phyloP scores from a whole-genome alignment of 2,113 vertebrate genomes.

The Ceratotherium simum region DNA sequence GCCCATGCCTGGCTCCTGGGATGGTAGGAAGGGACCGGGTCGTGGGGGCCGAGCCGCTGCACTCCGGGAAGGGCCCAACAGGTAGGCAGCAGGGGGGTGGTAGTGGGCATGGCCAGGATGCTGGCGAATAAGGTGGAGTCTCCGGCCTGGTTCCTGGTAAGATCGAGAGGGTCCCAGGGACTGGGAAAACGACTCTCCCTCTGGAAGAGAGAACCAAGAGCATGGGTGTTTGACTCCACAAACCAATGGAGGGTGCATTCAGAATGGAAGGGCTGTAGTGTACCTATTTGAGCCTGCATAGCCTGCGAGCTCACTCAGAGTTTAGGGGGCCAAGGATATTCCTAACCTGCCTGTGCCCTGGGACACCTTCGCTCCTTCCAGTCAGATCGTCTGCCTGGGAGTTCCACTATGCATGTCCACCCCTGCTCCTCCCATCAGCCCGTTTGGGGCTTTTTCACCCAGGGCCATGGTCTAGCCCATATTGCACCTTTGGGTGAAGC shows the following conservation, averaged over 20 bases:
- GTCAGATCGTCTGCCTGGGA: neutral
- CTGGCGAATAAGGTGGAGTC: constrained; percentile 92
- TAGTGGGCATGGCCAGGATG: constrained; percentile 91
- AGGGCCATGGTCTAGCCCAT: neutral
- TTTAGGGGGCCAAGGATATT: neutral
- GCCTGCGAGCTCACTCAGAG: neutral
- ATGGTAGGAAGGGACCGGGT: constrained; percentile 88
- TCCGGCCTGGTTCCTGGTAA: constrained; percentile 89
- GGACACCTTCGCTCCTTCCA: neutral
- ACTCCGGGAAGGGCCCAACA: constrained; percentile 88
- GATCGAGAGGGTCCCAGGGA: constrained; percentile 68
- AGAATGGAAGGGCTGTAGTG: neutral
- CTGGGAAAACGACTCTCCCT: constrained; percentile 81
- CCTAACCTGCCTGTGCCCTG: neutral
- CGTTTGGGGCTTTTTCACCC: neutral
- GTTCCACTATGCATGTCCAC: accelerated
- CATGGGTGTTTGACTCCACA: neutral
- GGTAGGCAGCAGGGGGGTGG: constrained; percentile 84
- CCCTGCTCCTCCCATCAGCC: neutral
- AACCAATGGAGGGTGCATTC: neutral
- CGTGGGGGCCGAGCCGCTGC: constrained; percentile 87
- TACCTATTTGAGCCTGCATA: neutral
- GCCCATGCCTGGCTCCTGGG: constrained; percentile 88
- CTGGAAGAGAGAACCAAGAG: constrained; percentile 76
- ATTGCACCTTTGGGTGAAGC: neutral